A percentile compares a stretch with the other conserved stretches of the same genome.
phyloP scores from a whole-genome alignment of 2,113 vertebrate genomes.

The Ciconia maguari region DNA sequence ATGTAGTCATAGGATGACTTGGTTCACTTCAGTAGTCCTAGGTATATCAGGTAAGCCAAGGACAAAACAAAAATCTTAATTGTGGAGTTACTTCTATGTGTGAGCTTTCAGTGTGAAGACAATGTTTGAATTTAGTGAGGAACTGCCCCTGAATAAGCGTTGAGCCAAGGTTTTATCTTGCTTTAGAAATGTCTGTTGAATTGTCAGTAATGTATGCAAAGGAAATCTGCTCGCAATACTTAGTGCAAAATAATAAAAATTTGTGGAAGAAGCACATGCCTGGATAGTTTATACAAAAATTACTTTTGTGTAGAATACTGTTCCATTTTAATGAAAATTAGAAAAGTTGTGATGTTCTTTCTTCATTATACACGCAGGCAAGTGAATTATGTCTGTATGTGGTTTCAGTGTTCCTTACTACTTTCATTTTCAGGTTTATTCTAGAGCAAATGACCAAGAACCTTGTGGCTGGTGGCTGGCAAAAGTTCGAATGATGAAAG shows the following conservation, averaged over 20 bases:
- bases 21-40: neutral
- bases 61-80: neutral
- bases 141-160: neutral
- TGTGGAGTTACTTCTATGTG: neutral
- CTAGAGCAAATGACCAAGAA: slow-evolving; percentile 85
- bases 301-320: neutral
- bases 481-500: slow-evolving; percentile 88
- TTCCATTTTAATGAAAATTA: neutral
- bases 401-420: neutral
- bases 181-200: neutral
- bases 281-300: neutral
- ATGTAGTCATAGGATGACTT: neutral
- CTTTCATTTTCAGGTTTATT: slow-evolving; percentile 74
- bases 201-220: neutral
- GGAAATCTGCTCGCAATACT: neutral
- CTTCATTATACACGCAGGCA: accelerated
- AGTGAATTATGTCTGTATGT: neutral
- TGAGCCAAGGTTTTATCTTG: neutral
- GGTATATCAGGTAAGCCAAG: neutral
- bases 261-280: neutral
- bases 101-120: neutral
- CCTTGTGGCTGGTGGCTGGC: slow-evolving; percentile 87
- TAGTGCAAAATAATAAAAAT: neutral
- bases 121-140: neutral
- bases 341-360: neutral